Conservation (phyloP, 2,113 vertebrate genomes). For the Myiagra hebetior region DNA sequence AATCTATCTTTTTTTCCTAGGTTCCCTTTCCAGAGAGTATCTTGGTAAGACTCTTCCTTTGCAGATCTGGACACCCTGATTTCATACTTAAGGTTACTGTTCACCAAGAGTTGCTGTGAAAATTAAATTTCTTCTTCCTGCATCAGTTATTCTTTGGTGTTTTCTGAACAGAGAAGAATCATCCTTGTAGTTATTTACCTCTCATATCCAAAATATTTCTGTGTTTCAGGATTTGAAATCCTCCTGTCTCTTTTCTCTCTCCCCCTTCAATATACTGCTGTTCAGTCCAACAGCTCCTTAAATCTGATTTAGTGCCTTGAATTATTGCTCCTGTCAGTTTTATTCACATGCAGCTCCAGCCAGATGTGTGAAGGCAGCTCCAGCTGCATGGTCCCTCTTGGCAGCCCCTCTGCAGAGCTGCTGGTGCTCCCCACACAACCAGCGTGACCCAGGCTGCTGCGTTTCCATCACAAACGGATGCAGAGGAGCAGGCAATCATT, state of each 20-base stretch:
- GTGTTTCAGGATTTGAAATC: background rate
- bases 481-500: background rate
- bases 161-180: background rate
- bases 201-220: background rate
- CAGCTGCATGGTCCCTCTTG: background rate
- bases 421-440: background rate
- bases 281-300: background rate
- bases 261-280: background rate
- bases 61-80: background rate
- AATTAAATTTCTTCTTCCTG: background rate
- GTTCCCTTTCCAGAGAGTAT: background rate
- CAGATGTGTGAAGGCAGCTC: background rate
- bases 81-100: background rate
- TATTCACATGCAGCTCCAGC: background rate
- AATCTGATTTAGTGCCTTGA: background rate
- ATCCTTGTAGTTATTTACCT: background rate
- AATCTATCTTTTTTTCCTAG: background rate
- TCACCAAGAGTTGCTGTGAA: background rate
- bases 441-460: background rate
- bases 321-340: background rate
- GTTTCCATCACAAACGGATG: background rate
- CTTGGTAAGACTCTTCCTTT: background rate
- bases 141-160: background rate
- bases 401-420: background rate
- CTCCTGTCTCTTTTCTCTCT: background rate